phyloP scores from a whole-genome alignment of 1,140 invertebrate genomes.

The Drosophila ohnishii region DNA sequence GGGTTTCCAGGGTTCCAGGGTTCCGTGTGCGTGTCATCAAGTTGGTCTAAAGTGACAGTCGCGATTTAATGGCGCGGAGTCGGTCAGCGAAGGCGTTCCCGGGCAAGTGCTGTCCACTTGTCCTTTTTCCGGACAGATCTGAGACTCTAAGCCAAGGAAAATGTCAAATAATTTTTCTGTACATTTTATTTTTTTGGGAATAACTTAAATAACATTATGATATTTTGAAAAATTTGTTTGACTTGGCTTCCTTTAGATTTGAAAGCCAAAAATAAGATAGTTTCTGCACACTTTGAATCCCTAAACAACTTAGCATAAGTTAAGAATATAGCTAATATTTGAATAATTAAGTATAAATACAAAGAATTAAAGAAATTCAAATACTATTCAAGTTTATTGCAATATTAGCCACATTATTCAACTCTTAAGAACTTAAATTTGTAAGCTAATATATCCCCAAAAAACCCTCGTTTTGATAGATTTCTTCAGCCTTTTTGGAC shows the following conservation, averaged over 20 bases:
- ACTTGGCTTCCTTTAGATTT: no score
- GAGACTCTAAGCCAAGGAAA: neutral
- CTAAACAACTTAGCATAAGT: no score
- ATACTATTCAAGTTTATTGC: neutral
- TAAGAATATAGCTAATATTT: no score
- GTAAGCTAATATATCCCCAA: no score
- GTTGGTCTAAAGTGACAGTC: conserved; percentile 82
- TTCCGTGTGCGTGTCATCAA: conserved; percentile 81
- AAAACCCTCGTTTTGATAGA: no score
- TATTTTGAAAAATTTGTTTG: neutral
- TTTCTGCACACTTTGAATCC: no score
- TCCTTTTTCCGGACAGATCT: neutral
- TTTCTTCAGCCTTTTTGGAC: neutral
- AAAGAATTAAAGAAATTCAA: no score
- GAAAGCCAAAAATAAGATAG: neutral
- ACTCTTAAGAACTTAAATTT: neutral
- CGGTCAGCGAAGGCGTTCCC: conserved; percentile 60
- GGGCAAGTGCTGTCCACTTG: conserved; percentile 29
- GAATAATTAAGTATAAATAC: no score
- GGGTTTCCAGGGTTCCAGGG: conserved; percentile 13
- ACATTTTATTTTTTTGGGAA: neutral
- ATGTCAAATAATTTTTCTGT: neutral
- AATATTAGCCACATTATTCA: no score
- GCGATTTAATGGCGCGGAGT: conserved; percentile 79
- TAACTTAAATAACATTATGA: no score